A percentile compares a stretch with the other conserved stretches of the same genome.
Evolutionary conservation across 2,888 invertebrate genomes (phyloP).

Genomic region (Nomada goodeniana): DNA sequence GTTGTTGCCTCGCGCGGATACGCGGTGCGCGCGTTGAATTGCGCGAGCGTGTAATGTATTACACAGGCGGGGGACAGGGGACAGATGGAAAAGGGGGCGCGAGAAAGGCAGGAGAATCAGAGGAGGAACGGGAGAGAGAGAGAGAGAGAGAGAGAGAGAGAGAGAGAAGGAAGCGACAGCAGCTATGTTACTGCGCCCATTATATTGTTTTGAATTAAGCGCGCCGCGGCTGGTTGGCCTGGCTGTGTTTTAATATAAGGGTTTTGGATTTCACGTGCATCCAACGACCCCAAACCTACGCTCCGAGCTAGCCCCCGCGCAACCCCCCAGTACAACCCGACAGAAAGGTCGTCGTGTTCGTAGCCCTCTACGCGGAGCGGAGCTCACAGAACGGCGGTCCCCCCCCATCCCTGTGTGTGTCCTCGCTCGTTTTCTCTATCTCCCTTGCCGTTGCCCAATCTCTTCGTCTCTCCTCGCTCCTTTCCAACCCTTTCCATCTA

Average conservation of each 20-base stretch:
- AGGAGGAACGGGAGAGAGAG: constrained; percentile 2
- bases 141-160: no score
- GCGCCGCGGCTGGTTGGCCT: constrained; percentile 71
- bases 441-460: constrained; percentile 18
- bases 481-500: constrained; percentile 44
- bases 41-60: not conserved
- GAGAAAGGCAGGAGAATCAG: constrained; percentile 1
- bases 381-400: not conserved
- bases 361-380: constrained; percentile 26
- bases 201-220: constrained; percentile 81
- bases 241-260: constrained; percentile 79
- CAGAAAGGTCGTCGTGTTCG: constrained; percentile 41
- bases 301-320: constrained; percentile 27
- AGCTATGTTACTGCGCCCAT: constrained; percentile 75
- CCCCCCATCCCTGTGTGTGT: constrained; percentile 12
- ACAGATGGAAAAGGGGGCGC: not conserved
- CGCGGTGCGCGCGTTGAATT: not conserved
- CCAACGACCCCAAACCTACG: constrained; percentile 59
- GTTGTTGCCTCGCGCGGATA: not conserved
- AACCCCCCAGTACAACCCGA: constrained; percentile 46
- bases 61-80: not conserved
- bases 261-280: constrained; percentile 80
- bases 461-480: constrained; percentile 20
- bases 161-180: constrained; percentile 29
- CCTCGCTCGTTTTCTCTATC: constrained; percentile 23